phyloP scores from a whole-genome alignment of 2,113 vertebrate genomes.

The Castor canadensis region DNA sequence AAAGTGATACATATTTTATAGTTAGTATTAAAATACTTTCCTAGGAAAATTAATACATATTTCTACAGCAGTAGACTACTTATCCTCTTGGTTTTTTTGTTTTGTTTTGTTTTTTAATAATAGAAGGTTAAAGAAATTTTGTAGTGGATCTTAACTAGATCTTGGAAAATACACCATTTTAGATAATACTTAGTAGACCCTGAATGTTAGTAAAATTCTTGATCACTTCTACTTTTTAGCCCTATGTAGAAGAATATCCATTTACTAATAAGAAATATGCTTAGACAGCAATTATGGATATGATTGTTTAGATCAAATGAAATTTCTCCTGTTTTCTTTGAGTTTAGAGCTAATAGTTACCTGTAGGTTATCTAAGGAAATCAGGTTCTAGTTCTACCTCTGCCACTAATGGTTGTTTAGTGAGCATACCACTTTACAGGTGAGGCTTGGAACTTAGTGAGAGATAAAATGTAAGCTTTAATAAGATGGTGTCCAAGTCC shows the following conservation, averaged over 20 bases:
- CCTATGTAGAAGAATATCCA: conserved; percentile 27
- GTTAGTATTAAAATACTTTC: conserved; percentile 53
- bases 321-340: conserved; percentile 27
- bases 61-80: conserved; percentile 24
- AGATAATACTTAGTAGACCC: conserved; percentile 5
- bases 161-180: not conserved
- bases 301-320: not conserved
- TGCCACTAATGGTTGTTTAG: not conserved
- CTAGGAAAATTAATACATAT: conserved; percentile 16
- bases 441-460: conserved; percentile 27
- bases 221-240: not conserved
- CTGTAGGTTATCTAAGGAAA: not conserved
- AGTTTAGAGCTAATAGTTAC: conserved; percentile 31
- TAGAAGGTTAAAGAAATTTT: conserved; percentile 30
- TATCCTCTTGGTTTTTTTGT: not conserved
- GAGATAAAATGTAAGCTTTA: conserved; percentile 38
- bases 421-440: not conserved
- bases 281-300: not conserved
- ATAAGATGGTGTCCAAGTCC: not conserved
- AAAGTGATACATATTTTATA: conserved; percentile 49
- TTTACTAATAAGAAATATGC: not conserved
- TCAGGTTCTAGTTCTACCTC: conserved; percentile 13
- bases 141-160: conserved; percentile 25
- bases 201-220: conserved; percentile 33
- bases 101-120: not conserved